These are phyloP conservation scores for Hydrozoanthus gracilis DNA, from an alignment of 92 coral and sea anemone genomes.

Conservation along the genomic window DNA sequence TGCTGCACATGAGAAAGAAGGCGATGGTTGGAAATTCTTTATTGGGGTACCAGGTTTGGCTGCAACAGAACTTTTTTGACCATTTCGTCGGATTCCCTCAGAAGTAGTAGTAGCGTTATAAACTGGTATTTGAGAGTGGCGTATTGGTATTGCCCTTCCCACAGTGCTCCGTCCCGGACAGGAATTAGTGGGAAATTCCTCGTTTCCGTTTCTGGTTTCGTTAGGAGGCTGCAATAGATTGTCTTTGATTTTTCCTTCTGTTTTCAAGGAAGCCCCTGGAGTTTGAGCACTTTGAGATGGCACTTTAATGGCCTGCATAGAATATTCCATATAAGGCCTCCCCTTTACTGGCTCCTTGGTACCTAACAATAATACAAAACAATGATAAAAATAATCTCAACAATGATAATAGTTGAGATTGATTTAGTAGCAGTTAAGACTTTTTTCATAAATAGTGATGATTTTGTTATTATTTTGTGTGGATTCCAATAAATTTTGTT, in stretches of 20 bases:
- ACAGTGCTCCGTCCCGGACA: not conserved
- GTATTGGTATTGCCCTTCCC: not conserved
- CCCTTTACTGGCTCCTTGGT: not conserved
- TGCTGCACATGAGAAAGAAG: not conserved
- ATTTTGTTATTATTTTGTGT: no score
- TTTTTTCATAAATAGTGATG: no score
- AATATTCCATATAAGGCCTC: not conserved
- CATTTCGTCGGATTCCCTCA: not conserved
- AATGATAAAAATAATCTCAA: no score
- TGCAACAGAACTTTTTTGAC: not conserved
- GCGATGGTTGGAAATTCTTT: not conserved
- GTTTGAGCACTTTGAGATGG: not conserved
- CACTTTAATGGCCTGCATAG: not conserved
- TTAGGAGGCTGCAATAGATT: not conserved
- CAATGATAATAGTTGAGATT: no score
- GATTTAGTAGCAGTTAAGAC: no score
- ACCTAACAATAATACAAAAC: no score
- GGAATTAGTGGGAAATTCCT: not conserved
- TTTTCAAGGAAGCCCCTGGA: not conserved
- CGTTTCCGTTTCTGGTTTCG: not conserved
- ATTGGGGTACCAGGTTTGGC: not conserved
- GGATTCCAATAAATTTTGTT: no score
- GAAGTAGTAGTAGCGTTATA: not conserved
- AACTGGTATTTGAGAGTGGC: not conserved
- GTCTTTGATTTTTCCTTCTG: not conserved